phyloP scores from a whole-genome alignment of 1,140 invertebrate species.

The Idris sp. region DNA sequence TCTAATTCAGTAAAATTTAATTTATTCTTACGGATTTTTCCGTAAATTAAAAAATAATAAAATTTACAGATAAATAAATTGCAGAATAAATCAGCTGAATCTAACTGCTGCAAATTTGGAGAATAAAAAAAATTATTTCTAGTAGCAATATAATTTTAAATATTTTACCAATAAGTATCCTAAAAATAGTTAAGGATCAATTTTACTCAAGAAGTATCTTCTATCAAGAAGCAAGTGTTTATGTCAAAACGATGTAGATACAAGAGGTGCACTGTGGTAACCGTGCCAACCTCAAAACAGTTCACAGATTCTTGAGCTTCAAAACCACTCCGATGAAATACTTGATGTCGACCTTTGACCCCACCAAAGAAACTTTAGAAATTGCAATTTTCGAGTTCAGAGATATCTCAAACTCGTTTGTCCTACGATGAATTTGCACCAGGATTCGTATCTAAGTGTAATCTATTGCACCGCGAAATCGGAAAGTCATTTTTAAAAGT shows the following conservation, averaged over 20 bases:
- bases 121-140: too few relatives aligned
- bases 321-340: conserved; percentile 54
- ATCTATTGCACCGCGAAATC: conserved; percentile 14
- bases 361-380: conserved; percentile 52
- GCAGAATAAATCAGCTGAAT: too few relatives aligned
- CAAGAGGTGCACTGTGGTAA: conserved; percentile 37
- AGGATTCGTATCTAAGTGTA: conserved; percentile 21
- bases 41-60: too few relatives aligned
- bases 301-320: conserved; percentile 59
- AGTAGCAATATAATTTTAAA: too few relatives aligned
- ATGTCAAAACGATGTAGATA: conserved; percentile 39
- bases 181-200: too few relatives aligned
- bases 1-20: too few relatives aligned
- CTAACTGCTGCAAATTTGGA: too few relatives aligned
- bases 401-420: conserved; percentile 33
- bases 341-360: conserved; percentile 34
- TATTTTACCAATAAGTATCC: too few relatives aligned
- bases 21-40: too few relatives aligned
- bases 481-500: conserved; percentile 28
- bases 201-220: conserved; percentile 47
- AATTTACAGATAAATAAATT: too few relatives aligned
- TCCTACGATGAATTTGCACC: conserved; percentile 26
- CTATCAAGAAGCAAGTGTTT: conserved; percentile 55
- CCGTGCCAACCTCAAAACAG: conserved; percentile 62
- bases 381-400: conserved; percentile 51